phyloP scores from a whole-genome alignment of 53 echinoderm and acorn worm genomes.

The Apostichopus leukothele region DNA sequence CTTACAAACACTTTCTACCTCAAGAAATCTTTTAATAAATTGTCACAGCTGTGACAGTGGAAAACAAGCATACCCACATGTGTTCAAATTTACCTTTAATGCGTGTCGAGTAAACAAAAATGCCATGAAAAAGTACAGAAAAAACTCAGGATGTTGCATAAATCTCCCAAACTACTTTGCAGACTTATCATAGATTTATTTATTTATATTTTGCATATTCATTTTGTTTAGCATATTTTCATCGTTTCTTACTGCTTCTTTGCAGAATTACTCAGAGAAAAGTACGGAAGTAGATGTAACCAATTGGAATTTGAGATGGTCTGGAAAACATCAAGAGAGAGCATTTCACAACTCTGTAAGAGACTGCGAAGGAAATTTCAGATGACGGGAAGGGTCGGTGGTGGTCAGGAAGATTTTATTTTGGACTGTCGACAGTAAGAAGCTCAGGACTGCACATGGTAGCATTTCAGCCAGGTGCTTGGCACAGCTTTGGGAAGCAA shows the following conservation, averaged over 20 bases:
- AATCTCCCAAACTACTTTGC: too few relatives aligned
- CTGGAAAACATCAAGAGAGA: constrained; percentile 88
- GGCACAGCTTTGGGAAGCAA: neutral
- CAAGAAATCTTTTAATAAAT: too few relatives aligned
- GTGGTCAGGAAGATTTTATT: constrained; percentile 56
- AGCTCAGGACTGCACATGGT: neutral
- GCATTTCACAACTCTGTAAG: constrained; percentile 88
- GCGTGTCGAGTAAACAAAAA: too few relatives aligned
- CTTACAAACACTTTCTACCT: too few relatives aligned
- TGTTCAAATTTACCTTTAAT: too few relatives aligned
- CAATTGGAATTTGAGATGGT: constrained; percentile 73
- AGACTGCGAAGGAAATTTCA: constrained; percentile 62
- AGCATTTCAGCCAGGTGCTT: too few relatives aligned
- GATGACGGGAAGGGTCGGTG: constrained; percentile 10
- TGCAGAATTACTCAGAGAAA: constrained; percentile 65
- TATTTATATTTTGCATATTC: neutral
- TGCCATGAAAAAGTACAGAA: too few relatives aligned
- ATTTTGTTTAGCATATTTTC: neutral
- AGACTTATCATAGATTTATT: neutral
- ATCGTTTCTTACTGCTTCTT: neutral
- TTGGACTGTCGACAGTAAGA: constrained; percentile 48
- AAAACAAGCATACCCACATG: too few relatives aligned
- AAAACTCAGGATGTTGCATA: too few relatives aligned
- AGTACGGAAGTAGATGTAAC: constrained; percentile 69
- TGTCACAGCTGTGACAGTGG: too few relatives aligned